Evolutionary conservation across 2,888 invertebrate species (phyloP).

Genomic region (Agonopterix subpropinquella): DNA sequence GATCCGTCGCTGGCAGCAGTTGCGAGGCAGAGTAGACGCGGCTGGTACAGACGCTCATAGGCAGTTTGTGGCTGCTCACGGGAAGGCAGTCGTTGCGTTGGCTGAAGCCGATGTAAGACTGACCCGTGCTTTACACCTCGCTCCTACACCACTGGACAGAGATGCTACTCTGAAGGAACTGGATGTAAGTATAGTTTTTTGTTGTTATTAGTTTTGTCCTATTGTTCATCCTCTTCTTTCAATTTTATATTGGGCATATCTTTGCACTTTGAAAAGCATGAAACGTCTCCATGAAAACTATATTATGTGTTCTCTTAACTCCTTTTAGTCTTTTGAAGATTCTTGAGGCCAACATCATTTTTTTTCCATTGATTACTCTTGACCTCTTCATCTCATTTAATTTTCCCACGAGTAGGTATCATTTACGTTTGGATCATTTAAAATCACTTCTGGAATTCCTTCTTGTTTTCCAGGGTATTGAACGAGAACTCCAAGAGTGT

Average conservation of each 20-base stretch:
- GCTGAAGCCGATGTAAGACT: constrained; percentile 83
- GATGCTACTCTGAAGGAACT: constrained; percentile 60
- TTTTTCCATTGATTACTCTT: neutral
- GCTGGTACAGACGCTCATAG: constrained; percentile 78
- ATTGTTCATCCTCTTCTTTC: no score
- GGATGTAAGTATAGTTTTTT: constrained; percentile 43
- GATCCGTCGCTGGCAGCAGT: constrained; percentile 79
- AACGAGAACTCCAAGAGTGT: constrained; percentile 53
- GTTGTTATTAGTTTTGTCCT: no score
- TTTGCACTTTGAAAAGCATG: no score
- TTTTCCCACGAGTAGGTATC: no score
- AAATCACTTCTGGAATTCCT: neutral
- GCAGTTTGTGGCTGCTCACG: constrained; percentile 83
- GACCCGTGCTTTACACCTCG: constrained; percentile 80
- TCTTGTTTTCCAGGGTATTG: constrained; percentile 37
- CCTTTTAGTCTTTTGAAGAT: no score
- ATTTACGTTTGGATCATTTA: no score
- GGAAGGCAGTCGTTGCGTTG: constrained; percentile 81
- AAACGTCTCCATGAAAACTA: no score
- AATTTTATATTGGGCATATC: no score
- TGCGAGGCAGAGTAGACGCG: constrained; percentile 76
- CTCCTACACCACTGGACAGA: constrained; percentile 60
- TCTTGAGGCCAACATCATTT: no score
- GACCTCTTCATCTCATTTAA: no score
- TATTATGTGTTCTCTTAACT: no score